A percentile compares a stretch with the other conserved stretches of the same genome.
Evolutionary conservation across 2,113 vertebrate genomes (phyloP).

Genomic region (Trichomycterus rosablanca): DNA sequence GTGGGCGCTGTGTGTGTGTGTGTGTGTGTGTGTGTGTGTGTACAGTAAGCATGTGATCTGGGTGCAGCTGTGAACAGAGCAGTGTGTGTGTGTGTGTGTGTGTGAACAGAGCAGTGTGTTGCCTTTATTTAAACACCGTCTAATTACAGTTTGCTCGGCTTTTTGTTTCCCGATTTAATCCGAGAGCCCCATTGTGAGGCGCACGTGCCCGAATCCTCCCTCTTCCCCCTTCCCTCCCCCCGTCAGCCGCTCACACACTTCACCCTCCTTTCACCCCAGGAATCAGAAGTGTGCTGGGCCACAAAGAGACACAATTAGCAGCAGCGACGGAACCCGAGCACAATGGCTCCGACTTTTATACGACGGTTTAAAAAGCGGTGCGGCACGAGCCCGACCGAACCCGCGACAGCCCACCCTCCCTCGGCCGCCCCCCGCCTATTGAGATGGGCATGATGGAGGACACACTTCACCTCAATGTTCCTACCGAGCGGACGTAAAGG

Average conservation of each 20-base stretch:
- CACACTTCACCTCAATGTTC: background rate
- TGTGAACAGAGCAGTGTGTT: constrained; percentile 55
- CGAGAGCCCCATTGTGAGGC: background rate
- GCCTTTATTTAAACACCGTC: constrained; percentile 41
- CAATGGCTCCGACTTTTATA: background rate
- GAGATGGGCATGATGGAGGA: background rate
- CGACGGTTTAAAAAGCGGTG: background rate
- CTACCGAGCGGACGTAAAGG: constrained; percentile 15
- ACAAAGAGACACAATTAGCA: background rate
- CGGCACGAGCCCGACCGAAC: background rate
- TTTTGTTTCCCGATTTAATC: constrained; percentile 2
- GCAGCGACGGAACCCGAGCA: background rate
- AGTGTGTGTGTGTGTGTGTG: constrained; percentile 34
- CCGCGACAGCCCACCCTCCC: constrained; percentile 29
- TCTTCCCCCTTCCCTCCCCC: background rate
- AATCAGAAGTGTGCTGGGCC: background rate
- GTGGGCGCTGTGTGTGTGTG: constrained; percentile 13
- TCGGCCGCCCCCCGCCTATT: constrained; percentile 22
- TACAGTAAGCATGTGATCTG: constrained; percentile 35
- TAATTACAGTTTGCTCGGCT: constrained; percentile 57
- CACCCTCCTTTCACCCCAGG: background rate
- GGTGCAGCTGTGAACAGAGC: constrained; percentile 62
- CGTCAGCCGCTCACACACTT: constrained; percentile 28
- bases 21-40: constrained; percentile 16
- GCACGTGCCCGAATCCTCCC: background rate